Evolutionary conservation across 2,113 vertebrate genomes (phyloP).

Genomic region (Falco punctatus): DNA sequence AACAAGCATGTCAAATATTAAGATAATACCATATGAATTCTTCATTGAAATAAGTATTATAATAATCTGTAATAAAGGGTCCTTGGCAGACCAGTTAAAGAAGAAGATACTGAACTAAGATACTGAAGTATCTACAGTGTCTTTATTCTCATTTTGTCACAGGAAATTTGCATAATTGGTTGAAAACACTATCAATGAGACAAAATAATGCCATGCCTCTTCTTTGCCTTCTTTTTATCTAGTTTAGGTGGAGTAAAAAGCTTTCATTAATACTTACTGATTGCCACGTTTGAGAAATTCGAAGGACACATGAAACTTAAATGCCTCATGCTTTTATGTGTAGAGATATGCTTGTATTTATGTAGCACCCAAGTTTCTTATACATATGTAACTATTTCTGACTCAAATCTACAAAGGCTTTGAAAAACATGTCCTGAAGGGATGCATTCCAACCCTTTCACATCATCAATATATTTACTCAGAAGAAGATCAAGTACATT

Average conservation of each 20-base stretch:
- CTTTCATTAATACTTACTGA: background rate
- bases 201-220: background rate
- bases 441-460: background rate
- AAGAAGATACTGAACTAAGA: background rate
- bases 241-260: background rate
- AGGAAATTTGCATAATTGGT: background rate
- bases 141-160: background rate
- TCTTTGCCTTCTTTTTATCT: background rate
- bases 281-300: background rate
- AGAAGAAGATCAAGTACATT: background rate
- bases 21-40: background rate
- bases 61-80: background rate
- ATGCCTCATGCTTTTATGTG: background rate
- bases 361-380: background rate
- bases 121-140: background rate
- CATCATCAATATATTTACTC: background rate
- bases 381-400: background rate
- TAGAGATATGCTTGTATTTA: background rate
- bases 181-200: background rate
- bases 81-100: background rate
- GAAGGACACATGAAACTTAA: background rate
- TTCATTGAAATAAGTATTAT: background rate
- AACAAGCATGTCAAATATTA: background rate
- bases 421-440: background rate
- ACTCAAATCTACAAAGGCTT: background rate